These are phyloP conservation scores for Drosophila sordidula DNA, from an alignment of 2,888 invertebrate genomes.

Conservation along the genomic window DNA sequence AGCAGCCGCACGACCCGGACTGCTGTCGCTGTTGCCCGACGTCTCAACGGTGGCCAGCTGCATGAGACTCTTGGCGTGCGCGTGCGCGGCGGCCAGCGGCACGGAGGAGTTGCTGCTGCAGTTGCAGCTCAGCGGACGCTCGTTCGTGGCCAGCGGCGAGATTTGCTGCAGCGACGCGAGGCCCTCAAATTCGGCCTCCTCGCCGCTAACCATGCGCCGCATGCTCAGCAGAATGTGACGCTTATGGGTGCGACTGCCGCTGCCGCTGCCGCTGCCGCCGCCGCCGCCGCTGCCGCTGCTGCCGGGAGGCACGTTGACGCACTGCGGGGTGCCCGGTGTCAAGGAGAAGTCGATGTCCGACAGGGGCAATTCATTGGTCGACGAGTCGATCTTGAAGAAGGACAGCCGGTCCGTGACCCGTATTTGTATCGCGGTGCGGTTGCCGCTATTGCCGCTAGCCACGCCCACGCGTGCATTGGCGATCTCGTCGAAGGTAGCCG, in stretches of 20 bases:
- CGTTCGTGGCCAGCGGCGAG: slow-evolving; percentile 85
- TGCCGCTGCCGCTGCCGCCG: neutral
- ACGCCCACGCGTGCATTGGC: slow-evolving; percentile 21
- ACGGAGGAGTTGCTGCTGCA: slow-evolving; percentile 59
- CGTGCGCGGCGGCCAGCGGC: slow-evolving; percentile 36
- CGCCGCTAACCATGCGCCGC: slow-evolving; percentile 78
- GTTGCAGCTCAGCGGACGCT: slow-evolving; percentile 84
- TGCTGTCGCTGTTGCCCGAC: neutral
- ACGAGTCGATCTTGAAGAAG: slow-evolving; percentile 86
- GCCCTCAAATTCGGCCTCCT: slow-evolving; percentile 72
- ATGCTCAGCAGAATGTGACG: slow-evolving; percentile 59
- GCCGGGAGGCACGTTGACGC: slow-evolving; percentile 10
- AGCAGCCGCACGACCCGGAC: neutral
- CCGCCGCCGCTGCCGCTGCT: neutral
- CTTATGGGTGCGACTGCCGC: slow-evolving; percentile 23
- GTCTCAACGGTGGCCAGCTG: slow-evolving; percentile 25
- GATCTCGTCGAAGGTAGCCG: slow-evolving; percentile 43
- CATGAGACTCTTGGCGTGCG: slow-evolving; percentile 64
- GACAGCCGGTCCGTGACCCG: slow-evolving; percentile 80
- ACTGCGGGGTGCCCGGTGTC: slow-evolving; percentile 81
- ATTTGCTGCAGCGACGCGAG: slow-evolving; percentile 82
- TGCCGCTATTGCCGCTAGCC: slow-evolving; percentile 30
- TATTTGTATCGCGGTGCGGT: slow-evolving; percentile 71
- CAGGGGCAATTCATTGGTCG: slow-evolving; percentile 89
- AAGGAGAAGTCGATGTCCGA: slow-evolving; percentile 87